Percentiles rank a stretch among this genome's conserved stretches.
These are phyloP conservation scores for Drosophila peninsularis DNA, from an alignment of 2,888 invertebrate species.

Conservation along the genomic window DNA sequence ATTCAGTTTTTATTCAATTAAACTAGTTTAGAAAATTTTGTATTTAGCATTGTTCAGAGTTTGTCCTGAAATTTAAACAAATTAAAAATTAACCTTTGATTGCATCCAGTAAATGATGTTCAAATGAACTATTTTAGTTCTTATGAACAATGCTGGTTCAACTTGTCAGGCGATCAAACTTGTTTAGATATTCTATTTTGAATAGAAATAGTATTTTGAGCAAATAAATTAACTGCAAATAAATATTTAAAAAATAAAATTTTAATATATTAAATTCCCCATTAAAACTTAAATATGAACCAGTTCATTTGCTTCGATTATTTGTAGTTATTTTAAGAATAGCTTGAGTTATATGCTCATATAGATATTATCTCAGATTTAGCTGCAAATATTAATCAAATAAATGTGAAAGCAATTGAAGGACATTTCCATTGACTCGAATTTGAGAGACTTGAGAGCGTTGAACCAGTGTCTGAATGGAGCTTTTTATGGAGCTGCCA, in stretches of 20 bases:
- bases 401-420: not conserved
- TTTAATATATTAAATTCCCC: no score
- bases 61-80: not conserved
- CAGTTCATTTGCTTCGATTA: not conserved
- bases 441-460: not conserved
- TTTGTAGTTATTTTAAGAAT: not conserved
- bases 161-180: not conserved
- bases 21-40: not conserved
- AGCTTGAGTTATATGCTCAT: not conserved
- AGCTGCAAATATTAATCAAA: not conserved
- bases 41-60: not conserved
- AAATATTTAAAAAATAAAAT: no score
- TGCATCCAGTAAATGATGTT: no score
- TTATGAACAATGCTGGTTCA: not conserved
- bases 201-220: no score
- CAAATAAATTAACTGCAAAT: no score
- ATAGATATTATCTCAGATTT: not conserved
- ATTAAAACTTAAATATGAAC: not conserved
- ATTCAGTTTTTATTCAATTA: not conserved
- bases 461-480: conserved; percentile 12
- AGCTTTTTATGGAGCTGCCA: conserved; percentile 9
- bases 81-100: not conserved
- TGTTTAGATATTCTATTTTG: no score
- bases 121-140: not conserved
- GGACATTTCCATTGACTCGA: conserved; percentile 12